phyloP scores from a whole-genome alignment of 2,888 invertebrate species.

The Sialis lutaria region DNA sequence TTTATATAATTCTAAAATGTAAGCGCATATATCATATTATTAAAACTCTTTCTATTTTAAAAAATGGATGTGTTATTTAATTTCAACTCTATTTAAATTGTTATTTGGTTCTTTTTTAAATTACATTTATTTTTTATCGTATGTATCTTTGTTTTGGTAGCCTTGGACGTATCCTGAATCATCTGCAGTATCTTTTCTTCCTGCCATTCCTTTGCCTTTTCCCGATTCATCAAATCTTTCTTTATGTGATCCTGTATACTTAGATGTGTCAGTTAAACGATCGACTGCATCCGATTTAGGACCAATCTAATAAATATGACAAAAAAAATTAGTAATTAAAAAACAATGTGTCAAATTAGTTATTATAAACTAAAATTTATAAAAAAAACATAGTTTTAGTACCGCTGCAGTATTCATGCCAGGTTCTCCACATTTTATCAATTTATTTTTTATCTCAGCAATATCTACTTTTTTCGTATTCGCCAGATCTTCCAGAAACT shows the following conservation, averaged over 20 bases:
- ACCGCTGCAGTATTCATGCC: slow-evolving; percentile 34
- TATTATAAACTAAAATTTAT: too few species aligned
- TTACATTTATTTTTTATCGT: slow-evolving; percentile 35
- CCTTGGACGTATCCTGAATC: slow-evolving; percentile 64
- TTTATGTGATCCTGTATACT: slow-evolving; percentile 72
- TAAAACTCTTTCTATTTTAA: too few species aligned
- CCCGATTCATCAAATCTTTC: slow-evolving; percentile 69
- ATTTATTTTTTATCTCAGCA: slow-evolving; percentile 60
- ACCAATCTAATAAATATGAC: too few species aligned
- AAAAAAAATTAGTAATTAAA: too few species aligned
- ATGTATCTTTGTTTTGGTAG: slow-evolving; percentile 65
- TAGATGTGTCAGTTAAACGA: slow-evolving; percentile 64
- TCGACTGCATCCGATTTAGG: slow-evolving; percentile 34
- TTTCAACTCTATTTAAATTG: too few species aligned
- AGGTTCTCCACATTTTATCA: slow-evolving; percentile 65
- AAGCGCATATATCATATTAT: too few species aligned
- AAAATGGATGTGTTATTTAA: too few species aligned
- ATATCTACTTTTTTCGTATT: slow-evolving; percentile 68
- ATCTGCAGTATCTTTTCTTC: slow-evolving; percentile 59
- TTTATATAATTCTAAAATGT: too few species aligned
- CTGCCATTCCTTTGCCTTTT: slow-evolving; percentile 69
- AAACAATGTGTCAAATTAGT: too few species aligned
- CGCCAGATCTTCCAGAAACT: slow-evolving; percentile 71
- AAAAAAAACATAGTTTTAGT: slow-evolving; percentile 3
- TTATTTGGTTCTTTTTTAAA: too few species aligned